Base-by-base conservation (phyloP, 2,797 vertebrate species). In the Alosa sapidissima region DNA sequence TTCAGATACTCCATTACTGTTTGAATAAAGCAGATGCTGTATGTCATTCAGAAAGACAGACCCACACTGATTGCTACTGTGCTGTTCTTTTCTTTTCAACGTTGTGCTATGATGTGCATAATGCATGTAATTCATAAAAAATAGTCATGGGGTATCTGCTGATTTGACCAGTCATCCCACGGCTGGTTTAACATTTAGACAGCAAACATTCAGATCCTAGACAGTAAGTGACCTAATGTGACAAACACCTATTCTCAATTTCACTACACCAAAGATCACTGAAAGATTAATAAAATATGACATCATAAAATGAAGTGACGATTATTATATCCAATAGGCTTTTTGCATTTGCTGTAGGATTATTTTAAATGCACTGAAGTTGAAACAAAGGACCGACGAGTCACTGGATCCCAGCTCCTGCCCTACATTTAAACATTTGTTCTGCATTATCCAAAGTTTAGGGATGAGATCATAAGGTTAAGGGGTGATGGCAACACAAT, bases 401-500 rank as follows among this genome's bases (percentile, higher is more conserved):
- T 21, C 36, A 78, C 10, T 78, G 72, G 83, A 92, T 92, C 91
- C 89, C 91, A 82, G 8, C 75, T 55, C 87, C 85, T 86, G 84
- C 47, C 62, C 13, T 41, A 78, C 47, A 82, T 81, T 87, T 84
- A 1, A 90, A 89, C 93, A 94, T 93, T 93, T 94, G 93, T 93
- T 94, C 89, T 90, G 88, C 86, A 91, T 94, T 94, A 94, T 88
- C 89, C 85, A 86, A 87, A 85, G 85, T 91, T 91, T 85, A 89
- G 86, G 91, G 84, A 91, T 94, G 92, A 94, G 88, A 88, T 95
- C 92, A 94, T 90, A 90, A 83, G 89, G 91, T 89, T 89, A 89
- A 91, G 14, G n/a, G 84, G 83, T 86, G 65, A 28, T 48, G 82
- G 88, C 82, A 28, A 8, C 9, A 72, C 21, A 36, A 21, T 21